Base-by-base conservation (phyloP, 2,113 vertebrate genomes). In the Rhizomys pruinosus region DNA sequence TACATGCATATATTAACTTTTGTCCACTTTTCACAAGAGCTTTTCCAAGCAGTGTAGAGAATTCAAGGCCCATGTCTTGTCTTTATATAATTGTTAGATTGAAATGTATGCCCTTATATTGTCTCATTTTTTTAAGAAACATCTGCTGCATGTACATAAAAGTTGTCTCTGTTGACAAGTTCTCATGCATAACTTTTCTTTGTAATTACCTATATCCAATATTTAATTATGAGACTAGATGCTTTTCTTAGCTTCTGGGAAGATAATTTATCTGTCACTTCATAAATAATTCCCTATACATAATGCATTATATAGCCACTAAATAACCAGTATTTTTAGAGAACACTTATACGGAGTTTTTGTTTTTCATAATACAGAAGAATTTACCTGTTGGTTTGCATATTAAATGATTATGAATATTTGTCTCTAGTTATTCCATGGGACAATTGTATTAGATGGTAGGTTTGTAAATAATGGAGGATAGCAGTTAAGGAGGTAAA, bases 171-270 rank as follows among this genome's bases (percentile, higher is more conserved):
- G 73, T 59, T 2, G 57, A 90, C 55, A 94, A 29, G 7, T 89
- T 61, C 10, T 32, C 44, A 82, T 19, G 22, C 29, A 91, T 16
- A 8, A 0, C 0, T 3, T 42, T 92, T 95, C 57, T 44, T 25
- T 44, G 6, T 0, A 1, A 76, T 92, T 15, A 84, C 8, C 32
- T 32, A 37, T 39, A 22, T 61, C 1, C 93, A 94, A 91, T 80
- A 84, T 93, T 91, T 96, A 94, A 84, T 87, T 87, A n/a, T 93
- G 44, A 95, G 73, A 84, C 64, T 55, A 39, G 15, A 5, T 81
- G 0, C 74, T 81, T 93, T 77, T 17, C 12, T 91, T 91, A 91
- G 27, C 57, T 87, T 15, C 11, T 59, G 20, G 5, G 39, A 92
- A 84, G 25, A 88, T 86, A 85, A 73, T 44, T 92, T 82, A 85